A percentile compares a stretch with the other conserved stretches of the same genome.
These are phyloP conservation scores for Myotis vivesi DNA, from an alignment of 2,797 vertebrate genomes.

Conservation along the genomic window DNA sequence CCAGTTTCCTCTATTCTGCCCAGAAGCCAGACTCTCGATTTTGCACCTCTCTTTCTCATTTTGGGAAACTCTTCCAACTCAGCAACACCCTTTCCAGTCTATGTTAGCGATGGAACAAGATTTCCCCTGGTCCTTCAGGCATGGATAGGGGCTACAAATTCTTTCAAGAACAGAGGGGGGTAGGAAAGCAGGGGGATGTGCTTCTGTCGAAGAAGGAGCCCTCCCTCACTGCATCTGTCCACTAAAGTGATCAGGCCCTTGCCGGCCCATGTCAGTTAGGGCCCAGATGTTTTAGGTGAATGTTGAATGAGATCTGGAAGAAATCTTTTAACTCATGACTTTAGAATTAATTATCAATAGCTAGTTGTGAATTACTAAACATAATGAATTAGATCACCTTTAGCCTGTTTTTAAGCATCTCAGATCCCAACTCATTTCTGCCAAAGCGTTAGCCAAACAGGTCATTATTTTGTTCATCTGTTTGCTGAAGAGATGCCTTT, in stretches of 20 bases:
- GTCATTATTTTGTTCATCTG: neutral
- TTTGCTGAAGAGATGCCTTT: neutral
- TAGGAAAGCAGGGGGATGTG: neutral
- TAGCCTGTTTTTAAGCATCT: neutral
- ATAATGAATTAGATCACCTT: neutral
- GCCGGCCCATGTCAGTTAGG: neutral
- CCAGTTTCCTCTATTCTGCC: neutral
- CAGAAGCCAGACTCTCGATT: neutral
- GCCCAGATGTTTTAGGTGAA: neutral
- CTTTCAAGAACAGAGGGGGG: neutral
- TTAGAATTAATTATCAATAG: neutral
- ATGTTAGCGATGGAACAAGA: neutral
- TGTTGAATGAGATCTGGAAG: neutral
- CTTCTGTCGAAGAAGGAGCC: neutral
- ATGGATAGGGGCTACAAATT: neutral
- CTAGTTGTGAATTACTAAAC: neutral
- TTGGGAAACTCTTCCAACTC: neutral
- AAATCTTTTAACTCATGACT: neutral
- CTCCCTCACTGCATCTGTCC: neutral
- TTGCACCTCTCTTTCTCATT: neutral
- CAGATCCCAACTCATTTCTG: neutral
- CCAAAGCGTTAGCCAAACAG: neutral
- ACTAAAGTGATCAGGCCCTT: neutral
- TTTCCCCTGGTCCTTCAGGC: neutral
- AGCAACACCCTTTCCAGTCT: neutral